These are phyloP conservation scores for Diceros bicornis DNA, from an alignment of 2,797 vertebrate species.

Conservation along the genomic window DNA sequence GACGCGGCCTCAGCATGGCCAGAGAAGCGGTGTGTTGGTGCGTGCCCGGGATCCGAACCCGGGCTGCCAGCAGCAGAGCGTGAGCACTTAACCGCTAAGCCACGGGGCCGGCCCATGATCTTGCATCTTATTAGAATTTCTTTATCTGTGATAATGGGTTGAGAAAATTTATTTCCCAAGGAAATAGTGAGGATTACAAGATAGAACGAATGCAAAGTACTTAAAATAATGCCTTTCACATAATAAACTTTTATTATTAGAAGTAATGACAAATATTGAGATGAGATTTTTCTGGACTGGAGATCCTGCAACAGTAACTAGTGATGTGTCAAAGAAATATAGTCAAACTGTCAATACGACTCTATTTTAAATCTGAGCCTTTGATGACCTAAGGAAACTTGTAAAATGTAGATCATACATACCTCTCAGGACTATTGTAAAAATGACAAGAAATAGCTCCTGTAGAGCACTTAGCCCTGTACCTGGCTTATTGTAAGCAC, in stretches of 20 bases:
- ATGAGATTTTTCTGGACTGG: background rate
- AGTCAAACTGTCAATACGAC: background rate
- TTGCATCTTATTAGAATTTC: background rate
- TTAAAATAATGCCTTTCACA: background rate
- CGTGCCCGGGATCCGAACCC: too few species aligned
- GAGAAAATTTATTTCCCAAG: slow-evolving; percentile 13
- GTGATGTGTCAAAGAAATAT: background rate
- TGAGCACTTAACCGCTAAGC: too few species aligned
- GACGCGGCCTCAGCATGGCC: too few species aligned
- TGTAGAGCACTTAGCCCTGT: background rate
- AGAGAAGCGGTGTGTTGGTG: too few species aligned
- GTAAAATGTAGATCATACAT: background rate
- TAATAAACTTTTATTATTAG: slow-evolving; percentile 56
- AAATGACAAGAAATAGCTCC: slow-evolving; percentile 18
- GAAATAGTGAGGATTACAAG: background rate
- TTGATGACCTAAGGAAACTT: background rate
- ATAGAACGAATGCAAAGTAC: background rate
- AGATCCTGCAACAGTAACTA: background rate
- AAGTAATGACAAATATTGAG: slow-evolving; percentile 35
- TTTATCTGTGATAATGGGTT: background rate
- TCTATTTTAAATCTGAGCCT: slow-evolving; percentile 26
- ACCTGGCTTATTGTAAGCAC: background rate
- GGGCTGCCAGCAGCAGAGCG: too few species aligned
- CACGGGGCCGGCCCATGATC: too few species aligned
- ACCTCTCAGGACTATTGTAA: background rate